phyloP scores from a whole-genome alignment of 2,113 vertebrate species.

The Blennius ocellaris region DNA sequence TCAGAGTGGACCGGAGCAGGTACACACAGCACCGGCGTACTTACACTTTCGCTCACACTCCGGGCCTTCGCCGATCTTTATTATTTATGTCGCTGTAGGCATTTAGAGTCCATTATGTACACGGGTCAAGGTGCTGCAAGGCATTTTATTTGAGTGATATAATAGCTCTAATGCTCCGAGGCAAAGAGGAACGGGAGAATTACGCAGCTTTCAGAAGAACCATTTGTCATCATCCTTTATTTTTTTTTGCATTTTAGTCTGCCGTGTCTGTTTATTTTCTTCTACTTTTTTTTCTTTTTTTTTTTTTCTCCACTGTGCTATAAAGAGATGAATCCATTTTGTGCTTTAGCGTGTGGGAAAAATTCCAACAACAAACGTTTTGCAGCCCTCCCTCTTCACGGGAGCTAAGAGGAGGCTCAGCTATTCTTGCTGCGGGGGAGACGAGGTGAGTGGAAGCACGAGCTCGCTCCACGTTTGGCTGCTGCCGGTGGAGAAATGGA shows the following conservation, averaged over 20 bases:
- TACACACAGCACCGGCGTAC: not conserved
- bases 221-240: slow-evolving; percentile 55
- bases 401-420: slow-evolving; percentile 59
- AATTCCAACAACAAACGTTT: slow-evolving; percentile 65
- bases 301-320: slow-evolving; percentile 34
- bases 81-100: slow-evolving; percentile 51
- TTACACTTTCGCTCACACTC: slow-evolving; percentile 14
- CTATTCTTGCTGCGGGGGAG: slow-evolving; percentile 71
- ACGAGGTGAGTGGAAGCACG: slow-evolving; percentile 43
- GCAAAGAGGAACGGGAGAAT: slow-evolving; percentile 55
- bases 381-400: slow-evolving; percentile 52
- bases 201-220: slow-evolving; percentile 56
- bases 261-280: slow-evolving; percentile 39
- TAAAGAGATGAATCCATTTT: slow-evolving; percentile 69
- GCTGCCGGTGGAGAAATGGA: slow-evolving; percentile 47
- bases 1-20: slow-evolving; percentile 3
- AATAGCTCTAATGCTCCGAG: slow-evolving; percentile 43
- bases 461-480: slow-evolving; percentile 50
- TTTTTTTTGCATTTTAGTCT: slow-evolving; percentile 24
- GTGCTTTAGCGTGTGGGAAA: slow-evolving; percentile 62
- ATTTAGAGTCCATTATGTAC: slow-evolving; percentile 51
- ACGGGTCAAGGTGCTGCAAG: slow-evolving; percentile 52
- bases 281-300: not conserved
- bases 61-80: slow-evolving; percentile 1
- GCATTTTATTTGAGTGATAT: slow-evolving; percentile 64